Base-by-base conservation (phyloP, 1,140 invertebrate genomes). In the Stegodyphus dumicola region DNA sequence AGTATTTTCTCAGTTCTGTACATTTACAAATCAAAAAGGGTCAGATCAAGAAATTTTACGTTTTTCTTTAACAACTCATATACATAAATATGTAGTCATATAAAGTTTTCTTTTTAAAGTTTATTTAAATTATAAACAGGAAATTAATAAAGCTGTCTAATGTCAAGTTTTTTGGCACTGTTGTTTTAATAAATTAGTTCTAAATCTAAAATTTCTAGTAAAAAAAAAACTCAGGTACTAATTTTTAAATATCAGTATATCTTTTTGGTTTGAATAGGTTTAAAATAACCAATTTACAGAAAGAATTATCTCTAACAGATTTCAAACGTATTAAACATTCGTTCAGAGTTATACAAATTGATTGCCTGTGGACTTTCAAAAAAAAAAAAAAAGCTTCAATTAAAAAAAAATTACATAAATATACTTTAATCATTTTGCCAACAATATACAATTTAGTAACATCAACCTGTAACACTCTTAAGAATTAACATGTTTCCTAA, bases 11-110 rank as follows among this genome's bases (percentile, higher is more conserved):
- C 65, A 73, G 73, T 85, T 85, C 81, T 85, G 66, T 85, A 76
- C 81, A 85, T 85, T 85, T 85, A 76, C 51, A 85, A 85, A 85
- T 85, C 74, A 85, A 85, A 85, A 85, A 85, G 33, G 81, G 51
- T 85, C 81, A 85, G 81, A 77, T 85, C 81, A 85, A 51, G 81
- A 85, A 76, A 51, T 65, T 74, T 67, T 73, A 73, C n/a, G 65
- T 71, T 81, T 60, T 73, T 7, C 2, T 69, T 75, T 76, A 18
- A 52, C 60, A 76, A 66, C 56, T 66, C 33, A 81, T 15, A 67
- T 17, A 67, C 11, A 15, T n/a, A 67, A 67, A 13, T 7, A 67
- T n/a, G n/a, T 60, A 60, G 9, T 60, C 15, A 60, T 60, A 9
- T 60, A 9, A 60, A 33, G 33, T 33, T 33, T 33, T 33, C 56